These are phyloP conservation scores for Papilio elwesi DNA, from an alignment of 2,888 invertebrate genomes.

Conservation along the genomic window DNA sequence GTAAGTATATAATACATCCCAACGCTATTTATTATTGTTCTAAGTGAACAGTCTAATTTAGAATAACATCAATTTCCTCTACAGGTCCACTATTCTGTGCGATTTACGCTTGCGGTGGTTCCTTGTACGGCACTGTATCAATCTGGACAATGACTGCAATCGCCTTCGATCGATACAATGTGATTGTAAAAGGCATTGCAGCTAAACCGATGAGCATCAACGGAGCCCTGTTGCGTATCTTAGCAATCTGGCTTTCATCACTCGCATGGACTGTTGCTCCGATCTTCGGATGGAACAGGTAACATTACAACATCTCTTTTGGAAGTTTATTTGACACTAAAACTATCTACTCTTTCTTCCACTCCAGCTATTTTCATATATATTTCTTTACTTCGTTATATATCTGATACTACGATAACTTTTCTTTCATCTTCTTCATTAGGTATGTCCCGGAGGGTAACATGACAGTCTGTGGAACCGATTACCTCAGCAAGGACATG, in stretches of 20 bases:
- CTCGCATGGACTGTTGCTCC: conserved; percentile 89
- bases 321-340: conserved; percentile 63
- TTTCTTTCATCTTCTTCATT: conserved; percentile 49
- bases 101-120: conserved; percentile 90
- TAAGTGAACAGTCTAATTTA: no score
- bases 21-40: background rate
- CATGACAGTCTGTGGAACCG: conserved; percentile 93
- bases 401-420: conserved; percentile 55
- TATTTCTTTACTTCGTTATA: background rate
- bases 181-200: conserved; percentile 77
- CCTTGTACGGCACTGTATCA: conserved; percentile 91
- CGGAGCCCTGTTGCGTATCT: conserved; percentile 87
- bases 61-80: background rate
- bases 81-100: conserved; percentile 89
- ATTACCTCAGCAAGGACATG: conserved; percentile 88
- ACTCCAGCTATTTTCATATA: background rate
- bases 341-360: no score
- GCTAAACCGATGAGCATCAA: conserved; percentile 90
- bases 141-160: conserved; percentile 95
- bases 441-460: conserved; percentile 92
- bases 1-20: conserved; percentile 62
- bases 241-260: conserved; percentile 88
- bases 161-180: conserved; percentile 37
- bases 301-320: conserved; percentile 2
- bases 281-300: conserved; percentile 82